Percentiles rank a stretch among this genome's conserved stretches.
Conservation (phyloP, 2,797 vertebrate species). For the Hypotaenidia okinawae region DNA sequence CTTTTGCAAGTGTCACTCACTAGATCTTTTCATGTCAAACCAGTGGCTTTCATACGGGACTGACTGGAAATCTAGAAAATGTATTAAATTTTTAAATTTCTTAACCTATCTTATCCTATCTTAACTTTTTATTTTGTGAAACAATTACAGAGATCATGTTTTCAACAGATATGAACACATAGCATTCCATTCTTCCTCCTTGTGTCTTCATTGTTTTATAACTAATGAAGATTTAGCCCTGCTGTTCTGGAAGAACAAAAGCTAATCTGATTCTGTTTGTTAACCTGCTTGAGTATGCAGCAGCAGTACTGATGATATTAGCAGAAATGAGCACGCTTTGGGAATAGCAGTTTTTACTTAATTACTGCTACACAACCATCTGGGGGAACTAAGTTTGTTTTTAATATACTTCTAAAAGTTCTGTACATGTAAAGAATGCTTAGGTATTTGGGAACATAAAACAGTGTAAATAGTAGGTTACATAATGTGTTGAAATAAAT, state of each 20-base stretch:
- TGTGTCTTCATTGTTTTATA: background rate
- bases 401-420: slow-evolving; percentile 29
- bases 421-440: background rate
- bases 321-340: slow-evolving; percentile 39
- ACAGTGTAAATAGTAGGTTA: background rate
- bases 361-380: background rate
- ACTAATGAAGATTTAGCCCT: background rate
- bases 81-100: background rate
- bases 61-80: background rate
- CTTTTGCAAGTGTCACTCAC: background rate
- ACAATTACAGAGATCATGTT: fast-evolving
- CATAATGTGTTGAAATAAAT: background rate
- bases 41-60: background rate
- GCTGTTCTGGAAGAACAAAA: slow-evolving; percentile 25
- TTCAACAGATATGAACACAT: background rate
- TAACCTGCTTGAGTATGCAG: slow-evolving; percentile 18
- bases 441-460: background rate
- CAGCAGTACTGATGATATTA: slow-evolving; percentile 15
- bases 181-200: background rate
- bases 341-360: slow-evolving; percentile 57
- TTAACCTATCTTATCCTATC: background rate
- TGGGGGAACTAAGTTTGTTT: slow-evolving; percentile 35
- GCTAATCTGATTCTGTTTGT: background rate
- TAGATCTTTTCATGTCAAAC: background rate
- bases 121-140: background rate